A percentile compares a stretch with the other conserved stretches of the same genome.
These are phyloP conservation scores for Hozukius guyotensis DNA, from an alignment of 2,797 vertebrate species.

Conservation along the genomic window DNA sequence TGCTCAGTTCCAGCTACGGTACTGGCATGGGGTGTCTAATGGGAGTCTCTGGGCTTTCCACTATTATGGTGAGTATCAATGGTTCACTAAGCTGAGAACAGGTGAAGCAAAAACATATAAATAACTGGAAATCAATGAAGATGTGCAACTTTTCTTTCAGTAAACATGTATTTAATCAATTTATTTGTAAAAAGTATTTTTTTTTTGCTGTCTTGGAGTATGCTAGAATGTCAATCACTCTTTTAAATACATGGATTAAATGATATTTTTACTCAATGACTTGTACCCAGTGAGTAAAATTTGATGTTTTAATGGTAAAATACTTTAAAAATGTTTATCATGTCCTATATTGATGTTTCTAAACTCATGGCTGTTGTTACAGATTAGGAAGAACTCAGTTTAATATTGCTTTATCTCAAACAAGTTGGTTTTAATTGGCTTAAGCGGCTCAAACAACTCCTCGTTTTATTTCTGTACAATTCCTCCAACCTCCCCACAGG, in stretches of 20 bases:
- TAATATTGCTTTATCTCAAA: not conserved
- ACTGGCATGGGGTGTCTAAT: constrained; percentile 80
- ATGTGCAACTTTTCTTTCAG: not conserved
- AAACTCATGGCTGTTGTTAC: not conserved
- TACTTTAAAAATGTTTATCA: not conserved
- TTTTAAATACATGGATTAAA: not conserved
- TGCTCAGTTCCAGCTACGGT: constrained; percentile 78
- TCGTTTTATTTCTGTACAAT: not conserved
- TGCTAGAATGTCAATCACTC: not conserved
- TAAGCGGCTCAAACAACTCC: not conserved
- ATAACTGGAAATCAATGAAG: not conserved
- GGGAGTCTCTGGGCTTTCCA: constrained; percentile 82
- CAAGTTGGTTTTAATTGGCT: not conserved
- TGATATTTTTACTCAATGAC: not conserved
- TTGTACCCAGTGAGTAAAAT: not conserved
- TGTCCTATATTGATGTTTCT: not conserved
- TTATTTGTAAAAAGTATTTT: not conserved
- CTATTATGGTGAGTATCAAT: constrained; percentile 75
- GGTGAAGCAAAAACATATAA: not conserved
- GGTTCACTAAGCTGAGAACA: not conserved
- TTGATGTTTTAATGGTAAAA: not conserved
- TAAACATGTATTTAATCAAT: not conserved
- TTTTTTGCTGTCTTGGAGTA: not conserved
- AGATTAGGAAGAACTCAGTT: not conserved
- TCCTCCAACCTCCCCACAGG: constrained; percentile 51